Conservation (phyloP, 1,140 invertebrate species). For the Pteromalus puparum region DNA sequence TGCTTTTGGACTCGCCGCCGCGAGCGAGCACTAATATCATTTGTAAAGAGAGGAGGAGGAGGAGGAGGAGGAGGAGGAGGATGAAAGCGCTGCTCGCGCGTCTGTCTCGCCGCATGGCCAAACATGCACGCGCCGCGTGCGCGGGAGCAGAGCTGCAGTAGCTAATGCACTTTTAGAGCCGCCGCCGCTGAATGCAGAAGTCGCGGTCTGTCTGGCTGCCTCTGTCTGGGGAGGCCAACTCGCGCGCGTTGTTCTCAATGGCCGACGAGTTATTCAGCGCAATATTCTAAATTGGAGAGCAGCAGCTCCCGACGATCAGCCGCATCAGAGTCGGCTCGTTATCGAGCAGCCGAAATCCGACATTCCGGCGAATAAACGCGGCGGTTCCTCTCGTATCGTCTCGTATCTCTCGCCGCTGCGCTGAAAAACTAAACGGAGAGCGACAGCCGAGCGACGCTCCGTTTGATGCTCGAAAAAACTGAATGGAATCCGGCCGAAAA, state of each 20-base stretch:
- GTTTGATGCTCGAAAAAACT: slow-evolving; percentile 5
- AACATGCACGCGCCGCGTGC: not conserved
- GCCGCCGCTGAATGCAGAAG: not conserved
- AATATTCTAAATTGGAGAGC: too few species aligned
- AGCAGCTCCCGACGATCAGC: too few species aligned
- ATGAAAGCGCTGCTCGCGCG: slow-evolving; percentile 15
- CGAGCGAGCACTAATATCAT: slow-evolving; percentile 34
- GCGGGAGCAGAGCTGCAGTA: not conserved
- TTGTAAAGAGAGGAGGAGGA: slow-evolving; percentile 32
- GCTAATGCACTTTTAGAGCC: slow-evolving; percentile 12
- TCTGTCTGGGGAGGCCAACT: too few species aligned
- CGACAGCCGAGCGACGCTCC: not conserved
- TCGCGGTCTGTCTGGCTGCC: too few species aligned
- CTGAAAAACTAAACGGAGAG: not conserved
- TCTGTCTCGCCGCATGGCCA: slow-evolving; percentile 9
- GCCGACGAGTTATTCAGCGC: too few species aligned
- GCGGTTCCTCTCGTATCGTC: too few species aligned
- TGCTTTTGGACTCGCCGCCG: slow-evolving; percentile 3
- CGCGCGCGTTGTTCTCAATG: too few species aligned
- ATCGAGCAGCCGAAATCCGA: too few species aligned
- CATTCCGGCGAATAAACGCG: too few species aligned
- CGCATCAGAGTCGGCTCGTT: too few species aligned
- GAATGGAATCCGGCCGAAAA: slow-evolving; percentile 11
- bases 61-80: slow-evolving; percentile 12
- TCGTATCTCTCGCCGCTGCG: not conserved